Evolutionary conservation across 2,113 vertebrate species (phyloP), one percentile per base, ranked within the genome.

Genomic region (Lagenorhynchus albirostris): DNA sequence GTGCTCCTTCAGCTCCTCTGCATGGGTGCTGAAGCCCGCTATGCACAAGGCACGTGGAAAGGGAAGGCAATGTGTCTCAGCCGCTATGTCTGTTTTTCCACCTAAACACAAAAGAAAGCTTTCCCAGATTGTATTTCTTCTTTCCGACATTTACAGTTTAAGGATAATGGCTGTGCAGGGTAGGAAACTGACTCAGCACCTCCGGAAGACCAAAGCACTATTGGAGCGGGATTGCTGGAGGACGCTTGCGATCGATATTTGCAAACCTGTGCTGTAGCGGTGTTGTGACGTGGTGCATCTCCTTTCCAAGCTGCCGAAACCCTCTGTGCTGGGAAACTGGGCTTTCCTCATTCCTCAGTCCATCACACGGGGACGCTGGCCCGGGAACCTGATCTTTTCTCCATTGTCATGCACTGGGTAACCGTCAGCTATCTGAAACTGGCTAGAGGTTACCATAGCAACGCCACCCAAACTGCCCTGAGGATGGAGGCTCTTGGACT

Each of bases 371-470:
- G 13, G 53, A 15, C 13, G 87, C 94, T 63, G 74, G 50, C 89
- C 95, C 80, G 44, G 91, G 70, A 98, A 97, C 63, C 74, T 71
- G 92, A 97, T 97, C 98, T 33, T 83, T 58, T 89, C 95, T 84
- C 90, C 68, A 88, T 81, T 96, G 93, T 95, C 89, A 12, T 70
- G 92, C 11, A 29, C 86, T 86, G 44, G 17, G 82, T 89, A 83
- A 95, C 96, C 93, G 60, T 90, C 20, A 2, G 79, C 9, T 73
- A 88, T 93, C 91, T 65, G 74, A 97, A 94, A 70, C 65, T 18
- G 73, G 31, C 89, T 68, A 55, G 50, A 25, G 53, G 50, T 98
- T 97, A 83, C 96, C 26, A 93, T 79, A 91, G 95, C 89, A 97
- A 93, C 71, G 6, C 73, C 29, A 50, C 79, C 89, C 92, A 70